These are phyloP conservation scores for Nothoprocta perdicaria DNA, from an alignment of 2,113 vertebrate genomes.

Conservation along the genomic window DNA sequence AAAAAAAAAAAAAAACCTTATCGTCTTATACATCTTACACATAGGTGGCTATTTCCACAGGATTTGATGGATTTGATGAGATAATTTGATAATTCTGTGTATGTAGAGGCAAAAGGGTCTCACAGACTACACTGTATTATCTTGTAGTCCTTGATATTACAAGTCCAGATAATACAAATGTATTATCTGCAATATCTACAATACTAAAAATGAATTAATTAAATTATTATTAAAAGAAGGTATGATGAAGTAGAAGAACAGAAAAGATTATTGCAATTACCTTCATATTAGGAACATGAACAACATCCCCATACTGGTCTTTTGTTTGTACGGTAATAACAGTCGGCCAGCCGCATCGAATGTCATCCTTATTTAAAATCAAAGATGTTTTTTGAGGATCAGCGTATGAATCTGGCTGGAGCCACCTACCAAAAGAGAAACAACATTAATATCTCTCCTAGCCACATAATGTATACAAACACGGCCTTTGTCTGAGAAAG, in stretches of 20 bases:
- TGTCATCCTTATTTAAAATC: slow-evolving; percentile 97
- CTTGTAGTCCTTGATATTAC: too few species aligned
- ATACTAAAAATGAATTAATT: background rate
- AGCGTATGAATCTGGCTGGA: slow-evolving; percentile 97
- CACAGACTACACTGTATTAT: background rate
- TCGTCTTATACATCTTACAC: background rate
- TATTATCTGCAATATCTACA: background rate
- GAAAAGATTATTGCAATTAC: slow-evolving; percentile 68
- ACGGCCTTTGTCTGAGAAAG: background rate
- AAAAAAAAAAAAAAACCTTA: background rate
- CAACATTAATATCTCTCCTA: background rate
- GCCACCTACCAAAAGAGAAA: slow-evolving; percentile 84
- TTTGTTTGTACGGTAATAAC: slow-evolving; percentile 98
- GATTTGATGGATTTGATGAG: background rate
- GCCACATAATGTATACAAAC: background rate
- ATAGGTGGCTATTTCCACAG: background rate
- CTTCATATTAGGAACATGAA: slow-evolving; percentile 99
- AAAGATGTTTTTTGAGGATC: slow-evolving; percentile 97
- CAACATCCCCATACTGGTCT: slow-evolving; percentile 97
- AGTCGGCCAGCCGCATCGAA: slow-evolving; percentile 96
- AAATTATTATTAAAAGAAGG: background rate
- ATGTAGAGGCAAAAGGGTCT: background rate
- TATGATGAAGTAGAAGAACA: background rate
- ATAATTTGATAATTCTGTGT: background rate
- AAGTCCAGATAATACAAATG: background rate